Percentiles rank a stretch among this genome's conserved stretches.
phyloP scores from a whole-genome alignment of 2,113 vertebrate species.

The Ophiodon elongatus region DNA sequence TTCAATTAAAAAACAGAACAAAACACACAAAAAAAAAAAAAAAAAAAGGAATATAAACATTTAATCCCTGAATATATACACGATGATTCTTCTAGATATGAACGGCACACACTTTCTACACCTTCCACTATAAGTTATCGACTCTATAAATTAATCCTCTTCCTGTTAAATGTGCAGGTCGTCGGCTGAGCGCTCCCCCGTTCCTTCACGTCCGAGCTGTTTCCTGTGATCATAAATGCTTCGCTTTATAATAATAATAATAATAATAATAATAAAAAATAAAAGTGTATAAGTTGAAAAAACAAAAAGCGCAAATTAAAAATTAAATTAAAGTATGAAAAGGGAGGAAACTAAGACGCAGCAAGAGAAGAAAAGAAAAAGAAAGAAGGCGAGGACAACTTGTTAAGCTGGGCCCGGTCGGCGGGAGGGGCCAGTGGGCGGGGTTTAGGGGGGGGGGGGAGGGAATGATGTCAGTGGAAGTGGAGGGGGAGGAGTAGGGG shows the following conservation, averaged over 20 bases:
- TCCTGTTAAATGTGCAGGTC: constrained; percentile 28
- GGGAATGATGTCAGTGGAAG: neutral
- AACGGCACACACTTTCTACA: constrained; percentile 79
- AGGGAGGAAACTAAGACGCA: neutral
- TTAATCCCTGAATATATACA: constrained; percentile 92
- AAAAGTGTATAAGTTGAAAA: neutral
- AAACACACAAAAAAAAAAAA: too few relatives aligned
- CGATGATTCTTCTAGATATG: constrained; percentile 86
- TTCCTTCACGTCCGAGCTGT: neutral
- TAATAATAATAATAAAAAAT: constrained; percentile 14
- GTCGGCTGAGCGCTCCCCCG: too few relatives aligned
- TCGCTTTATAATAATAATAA: constrained; percentile 5
- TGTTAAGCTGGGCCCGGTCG: constrained; percentile 3
- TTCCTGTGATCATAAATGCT: constrained; percentile 40
- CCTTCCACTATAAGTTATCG: constrained; percentile 92
- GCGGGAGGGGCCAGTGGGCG: neutral
- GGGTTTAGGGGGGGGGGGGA: neutral
- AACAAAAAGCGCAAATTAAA: constrained; percentile 17
- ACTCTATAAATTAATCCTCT: constrained; percentile 39
- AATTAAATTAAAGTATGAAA: neutral
- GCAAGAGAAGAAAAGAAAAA: neutral
- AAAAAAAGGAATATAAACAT: constrained; percentile 77
- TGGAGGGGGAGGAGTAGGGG: too few relatives aligned
- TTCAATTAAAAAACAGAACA: constrained; percentile 26
- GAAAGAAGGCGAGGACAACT: neutral